Conservation (phyloP, 2,113 vertebrate genomes). For the Mohoua ochrocephala region DNA sequence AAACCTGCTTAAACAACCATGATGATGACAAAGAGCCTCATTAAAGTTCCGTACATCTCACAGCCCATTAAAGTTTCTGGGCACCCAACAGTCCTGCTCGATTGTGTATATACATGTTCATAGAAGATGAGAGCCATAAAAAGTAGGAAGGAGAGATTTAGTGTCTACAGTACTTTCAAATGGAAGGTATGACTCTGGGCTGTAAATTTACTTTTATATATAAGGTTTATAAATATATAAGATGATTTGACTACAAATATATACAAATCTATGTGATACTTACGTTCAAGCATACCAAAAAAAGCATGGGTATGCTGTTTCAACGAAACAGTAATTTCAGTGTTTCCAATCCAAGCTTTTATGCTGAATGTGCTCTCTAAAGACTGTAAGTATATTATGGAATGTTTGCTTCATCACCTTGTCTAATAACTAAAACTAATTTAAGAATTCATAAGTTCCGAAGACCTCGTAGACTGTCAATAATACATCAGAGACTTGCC, state of each 20-base stretch:
- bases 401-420: neutral
- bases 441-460: neutral
- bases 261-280: neutral
- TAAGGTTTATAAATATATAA: neutral
- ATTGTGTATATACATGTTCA: neutral
- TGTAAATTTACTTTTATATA: neutral
- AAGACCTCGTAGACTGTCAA: neutral
- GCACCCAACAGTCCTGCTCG: neutral
- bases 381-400: neutral
- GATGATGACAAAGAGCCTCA: neutral
- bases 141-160: neutral
- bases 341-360: neutral
- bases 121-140: neutral
- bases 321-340: neutral
- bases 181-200: neutral
- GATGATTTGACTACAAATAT: neutral
- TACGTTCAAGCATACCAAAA: neutral
- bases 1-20: neutral
- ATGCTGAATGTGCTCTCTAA: neutral
- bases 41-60: neutral
- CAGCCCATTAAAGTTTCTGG: neutral
- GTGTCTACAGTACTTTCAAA: neutral
- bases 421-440: constrained; percentile 27
- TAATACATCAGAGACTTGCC: neutral
- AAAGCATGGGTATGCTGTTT: neutral